Conservation (phyloP, 2,888 invertebrate genomes). For the Ferrisia virgata region DNA sequence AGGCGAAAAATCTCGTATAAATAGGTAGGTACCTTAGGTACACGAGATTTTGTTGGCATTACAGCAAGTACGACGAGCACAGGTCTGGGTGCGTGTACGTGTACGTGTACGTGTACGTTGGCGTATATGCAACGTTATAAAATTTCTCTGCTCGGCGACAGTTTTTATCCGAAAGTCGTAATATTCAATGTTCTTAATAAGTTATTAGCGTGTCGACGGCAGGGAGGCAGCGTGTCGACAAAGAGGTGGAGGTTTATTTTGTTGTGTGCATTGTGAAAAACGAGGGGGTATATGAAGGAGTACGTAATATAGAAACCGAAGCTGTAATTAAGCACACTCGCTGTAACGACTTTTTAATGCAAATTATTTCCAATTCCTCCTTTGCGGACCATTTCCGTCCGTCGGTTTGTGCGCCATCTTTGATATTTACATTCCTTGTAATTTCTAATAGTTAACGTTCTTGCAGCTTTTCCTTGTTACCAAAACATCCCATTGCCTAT, state of each 20-base stretch:
- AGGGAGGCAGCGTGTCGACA: not conserved
- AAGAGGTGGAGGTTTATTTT: not conserved
- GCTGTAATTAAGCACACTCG: conserved; percentile 46
- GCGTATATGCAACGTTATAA: not conserved
- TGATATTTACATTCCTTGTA: conserved; percentile 45
- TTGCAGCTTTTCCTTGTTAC: conserved; percentile 38
- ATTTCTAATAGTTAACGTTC: conserved; percentile 45
- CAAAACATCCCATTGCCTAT: not conserved
- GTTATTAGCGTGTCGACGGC: conserved; percentile 36
- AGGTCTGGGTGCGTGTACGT: too few relatives aligned
- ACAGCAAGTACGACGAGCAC: too few relatives aligned
- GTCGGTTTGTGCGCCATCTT: conserved; percentile 42
- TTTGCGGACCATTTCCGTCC: conserved; percentile 43
- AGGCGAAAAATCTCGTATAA: too few relatives aligned
- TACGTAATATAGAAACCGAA: conserved; percentile 46
- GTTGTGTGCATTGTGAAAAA: conserved; percentile 20
- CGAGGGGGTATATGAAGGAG: conserved; percentile 32
- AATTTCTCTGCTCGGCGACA: not conserved
- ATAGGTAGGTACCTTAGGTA: not conserved
- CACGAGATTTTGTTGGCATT: not conserved
- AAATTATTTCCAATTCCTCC: conserved; percentile 47
- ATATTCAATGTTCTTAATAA: conserved; percentile 35
- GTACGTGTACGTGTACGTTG: too few relatives aligned
- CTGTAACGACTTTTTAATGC: conserved; percentile 47
- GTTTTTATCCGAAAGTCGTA: conserved; percentile 41